These are phyloP conservation scores for Hozukius guyotensis DNA, from an alignment of 2,797 vertebrate species.

Conservation along the genomic window DNA sequence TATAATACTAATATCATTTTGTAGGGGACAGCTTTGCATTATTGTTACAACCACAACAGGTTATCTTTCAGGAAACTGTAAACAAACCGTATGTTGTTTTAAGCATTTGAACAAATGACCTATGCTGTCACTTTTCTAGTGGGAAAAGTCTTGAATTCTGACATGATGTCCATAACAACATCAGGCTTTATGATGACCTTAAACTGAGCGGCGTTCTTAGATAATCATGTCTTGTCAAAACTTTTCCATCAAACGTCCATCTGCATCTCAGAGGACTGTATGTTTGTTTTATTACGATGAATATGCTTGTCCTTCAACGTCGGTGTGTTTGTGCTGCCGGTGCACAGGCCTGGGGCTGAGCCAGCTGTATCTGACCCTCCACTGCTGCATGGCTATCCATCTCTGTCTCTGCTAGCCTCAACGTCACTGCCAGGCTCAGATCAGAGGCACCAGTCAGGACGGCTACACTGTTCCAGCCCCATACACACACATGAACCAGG, in stretches of 20 bases:
- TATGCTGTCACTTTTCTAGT: neutral
- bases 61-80: neutral
- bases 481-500: neutral
- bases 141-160: neutral
- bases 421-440: conserved; percentile 15
- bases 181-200: neutral
- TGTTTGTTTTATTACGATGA: too few relatives aligned
- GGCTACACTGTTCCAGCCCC: neutral
- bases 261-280: neutral
- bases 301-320: conserved; percentile 3
- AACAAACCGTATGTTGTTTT: neutral
- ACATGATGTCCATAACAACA: neutral
- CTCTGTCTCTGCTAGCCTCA: conserved; percentile 28
- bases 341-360: neutral
- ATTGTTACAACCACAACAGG: neutral
- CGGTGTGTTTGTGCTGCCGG: neutral
- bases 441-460: conserved; percentile 16
- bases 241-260: neutral
- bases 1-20: too few relatives aligned
- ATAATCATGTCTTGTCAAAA: neutral
- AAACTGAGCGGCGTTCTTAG: neutral
- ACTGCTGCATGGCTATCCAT: conserved; percentile 42
- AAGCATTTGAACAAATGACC: neutral
- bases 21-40: neutral
- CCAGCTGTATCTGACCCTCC: conserved; percentile 43